Evolutionary conservation across 2,888 invertebrate species (phyloP).

Genomic region (Cryptus viduatorius): DNA sequence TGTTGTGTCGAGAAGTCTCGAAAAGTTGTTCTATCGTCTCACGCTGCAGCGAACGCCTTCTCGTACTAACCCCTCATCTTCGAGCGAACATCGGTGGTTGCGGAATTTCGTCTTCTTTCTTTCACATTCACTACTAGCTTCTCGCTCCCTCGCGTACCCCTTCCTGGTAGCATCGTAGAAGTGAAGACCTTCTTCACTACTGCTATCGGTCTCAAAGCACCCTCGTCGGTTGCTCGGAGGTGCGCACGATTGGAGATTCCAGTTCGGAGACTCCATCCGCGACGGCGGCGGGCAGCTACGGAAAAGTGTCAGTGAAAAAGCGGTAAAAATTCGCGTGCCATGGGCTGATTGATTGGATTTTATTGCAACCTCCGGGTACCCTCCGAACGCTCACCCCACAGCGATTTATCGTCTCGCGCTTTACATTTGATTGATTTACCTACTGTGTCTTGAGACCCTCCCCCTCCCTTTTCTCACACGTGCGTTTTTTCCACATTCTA

Average conservation of each 20-base stretch:
- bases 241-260: conserved; percentile 58
- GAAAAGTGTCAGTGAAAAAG: conserved; percentile 72
- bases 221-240: conserved; percentile 18
- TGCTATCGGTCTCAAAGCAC: conserved; percentile 23
- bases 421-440: conserved; percentile 71
- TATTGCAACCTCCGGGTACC: conserved; percentile 70
- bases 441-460: conserved; percentile 50
- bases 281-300: neutral
- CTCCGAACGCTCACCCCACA: conserved; percentile 19
- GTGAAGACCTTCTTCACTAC: conserved; percentile 33
- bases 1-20: conserved; percentile 67
- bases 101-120: conserved; percentile 37
- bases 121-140: neutral
- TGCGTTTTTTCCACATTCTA: conserved; percentile 24
- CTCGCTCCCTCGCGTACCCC: neutral
- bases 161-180: neutral
- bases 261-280: conserved; percentile 66
- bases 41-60: conserved; percentile 60
- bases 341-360: conserved; percentile 80
- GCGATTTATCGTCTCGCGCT: conserved; percentile 69
- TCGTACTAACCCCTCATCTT: conserved; percentile 42
- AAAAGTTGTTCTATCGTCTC: conserved; percentile 71
- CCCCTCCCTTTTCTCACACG: neutral
- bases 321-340: conserved; percentile 65
- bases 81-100: conserved; percentile 19